Evolutionary conservation across 2,888 invertebrate species (phyloP).

Genomic region (Orgyia antiqua): DNA sequence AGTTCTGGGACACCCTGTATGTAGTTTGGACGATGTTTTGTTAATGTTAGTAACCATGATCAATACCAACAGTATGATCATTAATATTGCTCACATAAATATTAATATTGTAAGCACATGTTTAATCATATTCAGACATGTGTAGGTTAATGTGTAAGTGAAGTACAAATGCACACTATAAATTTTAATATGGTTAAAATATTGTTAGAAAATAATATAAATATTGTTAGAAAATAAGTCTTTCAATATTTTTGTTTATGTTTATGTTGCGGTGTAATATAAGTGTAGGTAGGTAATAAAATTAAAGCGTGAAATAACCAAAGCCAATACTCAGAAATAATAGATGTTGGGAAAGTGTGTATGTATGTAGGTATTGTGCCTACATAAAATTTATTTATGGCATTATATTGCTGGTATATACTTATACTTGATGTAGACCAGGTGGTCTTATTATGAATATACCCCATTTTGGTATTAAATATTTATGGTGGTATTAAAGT

Average conservation of each 20-base stretch:
- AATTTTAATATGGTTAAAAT: slow-evolving; percentile 17
- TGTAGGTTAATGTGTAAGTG: slow-evolving; percentile 26
- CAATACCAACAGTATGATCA: slow-evolving; percentile 20
- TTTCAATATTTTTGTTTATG: slow-evolving; percentile 32
- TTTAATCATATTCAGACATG: slow-evolving; percentile 28
- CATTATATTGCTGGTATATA: too few relatives aligned
- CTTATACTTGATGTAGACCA: neutral
- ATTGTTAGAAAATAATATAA: too few relatives aligned
- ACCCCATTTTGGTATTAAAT: too few relatives aligned
- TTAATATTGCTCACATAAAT: slow-evolving; percentile 50
- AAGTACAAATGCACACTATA: slow-evolving; percentile 49
- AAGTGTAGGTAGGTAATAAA: slow-evolving; percentile 50
- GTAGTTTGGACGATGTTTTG: slow-evolving; percentile 20
- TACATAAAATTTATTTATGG: slow-evolving; percentile 13
- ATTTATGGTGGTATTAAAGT: too few relatives aligned
- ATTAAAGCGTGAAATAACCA: slow-evolving; percentile 60
- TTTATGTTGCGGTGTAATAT: slow-evolving; percentile 34
- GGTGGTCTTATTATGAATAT: too few relatives aligned
- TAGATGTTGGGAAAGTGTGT: slow-evolving; percentile 34
- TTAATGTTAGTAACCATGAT: slow-evolving; percentile 19
- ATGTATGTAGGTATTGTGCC: slow-evolving; percentile 13
- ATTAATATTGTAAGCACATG: slow-evolving; percentile 40
- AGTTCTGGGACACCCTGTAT: too few relatives aligned
- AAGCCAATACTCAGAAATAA: slow-evolving; percentile 58
- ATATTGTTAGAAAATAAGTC: neutral